Conservation (phyloP, 2,888 invertebrate genomes). For the Corbicula japonica region DNA sequence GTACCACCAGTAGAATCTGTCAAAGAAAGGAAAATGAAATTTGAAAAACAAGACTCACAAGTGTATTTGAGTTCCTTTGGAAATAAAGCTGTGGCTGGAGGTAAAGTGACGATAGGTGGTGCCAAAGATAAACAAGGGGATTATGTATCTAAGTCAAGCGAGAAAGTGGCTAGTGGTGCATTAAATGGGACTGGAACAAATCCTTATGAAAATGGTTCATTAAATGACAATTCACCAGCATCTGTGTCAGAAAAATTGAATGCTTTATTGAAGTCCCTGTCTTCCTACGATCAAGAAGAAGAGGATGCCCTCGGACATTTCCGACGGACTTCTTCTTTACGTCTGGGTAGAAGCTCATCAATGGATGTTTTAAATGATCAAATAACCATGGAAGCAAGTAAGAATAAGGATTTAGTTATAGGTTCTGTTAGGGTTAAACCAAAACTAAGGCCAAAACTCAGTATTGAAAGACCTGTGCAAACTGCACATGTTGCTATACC, state of each 20-base stretch:
- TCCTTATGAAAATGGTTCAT: conserved; percentile 12
- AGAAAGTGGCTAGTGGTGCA: background rate
- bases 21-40: conserved; percentile 63
- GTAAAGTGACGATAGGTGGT: background rate
- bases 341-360: conserved; percentile 61
- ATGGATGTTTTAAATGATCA: conserved; percentile 53
- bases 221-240: conserved; percentile 75
- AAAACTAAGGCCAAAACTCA: conserved; percentile 51
- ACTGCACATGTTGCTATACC: conserved; percentile 43
- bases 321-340: conserved; percentile 68
- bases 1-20: conserved; percentile 76
- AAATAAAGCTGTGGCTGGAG: conserved; percentile 10
- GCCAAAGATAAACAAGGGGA: conserved; percentile 2
- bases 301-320: conserved; percentile 61
- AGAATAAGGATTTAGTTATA: conserved; percentile 54
- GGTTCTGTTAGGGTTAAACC: conserved; percentile 62
- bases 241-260: conserved; percentile 81
- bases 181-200: conserved; percentile 2
- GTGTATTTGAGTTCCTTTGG: conserved; percentile 32
- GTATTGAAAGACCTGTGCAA: conserved; percentile 42
- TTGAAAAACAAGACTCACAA: conserved; percentile 45
- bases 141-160: conserved; percentile 13
- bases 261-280: conserved; percentile 76
- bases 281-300: conserved; percentile 61
- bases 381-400: conserved; percentile 27